phyloP scores from a whole-genome alignment of 2,797 vertebrate species.

The Chromis chromis region DNA sequence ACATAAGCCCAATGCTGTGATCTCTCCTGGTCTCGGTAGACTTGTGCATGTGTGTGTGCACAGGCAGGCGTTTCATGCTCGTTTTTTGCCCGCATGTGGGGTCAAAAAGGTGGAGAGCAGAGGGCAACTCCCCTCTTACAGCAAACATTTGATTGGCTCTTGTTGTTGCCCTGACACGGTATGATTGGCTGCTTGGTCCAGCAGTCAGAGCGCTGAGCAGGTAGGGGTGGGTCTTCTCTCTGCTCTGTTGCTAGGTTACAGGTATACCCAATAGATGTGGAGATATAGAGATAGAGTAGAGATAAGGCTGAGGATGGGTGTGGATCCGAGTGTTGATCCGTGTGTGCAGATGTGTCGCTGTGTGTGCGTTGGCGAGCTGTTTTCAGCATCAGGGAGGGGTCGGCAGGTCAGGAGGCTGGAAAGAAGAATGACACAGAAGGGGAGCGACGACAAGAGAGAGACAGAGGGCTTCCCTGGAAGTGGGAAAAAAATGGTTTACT shows the following conservation, averaged over 20 bases:
- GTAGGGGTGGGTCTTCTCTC: constrained; percentile 83
- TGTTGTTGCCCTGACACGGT: constrained; percentile 51
- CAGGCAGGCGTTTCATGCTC: constrained; percentile 9
- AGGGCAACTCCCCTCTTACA: constrained; percentile 63
- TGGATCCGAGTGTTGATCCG: constrained; percentile 53
- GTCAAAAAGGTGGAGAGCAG: constrained; percentile 71
- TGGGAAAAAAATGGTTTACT: constrained; percentile 11
- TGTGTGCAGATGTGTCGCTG: constrained; percentile 15
- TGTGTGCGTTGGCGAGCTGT: constrained; percentile 29
- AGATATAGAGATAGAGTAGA: constrained; percentile 82
- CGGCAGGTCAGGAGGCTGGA: constrained; percentile 51
- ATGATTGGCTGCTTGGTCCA: constrained; percentile 77
- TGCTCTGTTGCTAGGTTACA: constrained; percentile 90
- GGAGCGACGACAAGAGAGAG: constrained; percentile 34
- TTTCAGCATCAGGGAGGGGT: constrained; percentile 56
- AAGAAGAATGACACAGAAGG: constrained; percentile 45
- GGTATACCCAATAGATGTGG: constrained; percentile 86
- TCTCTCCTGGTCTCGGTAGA: constrained; percentile 56
- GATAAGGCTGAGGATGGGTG: constrained; percentile 78
- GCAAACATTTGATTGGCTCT: constrained; percentile 71
- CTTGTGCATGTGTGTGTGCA: constrained; percentile 3
- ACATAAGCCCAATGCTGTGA: constrained; percentile 49
- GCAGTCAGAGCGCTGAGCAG: constrained; percentile 80
- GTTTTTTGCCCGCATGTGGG: constrained; percentile 56
- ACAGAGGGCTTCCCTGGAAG: constrained; percentile 33